These are phyloP conservation scores for Ennomos quercinarius DNA, from an alignment of 2,888 invertebrate species.

Conservation along the genomic window DNA sequence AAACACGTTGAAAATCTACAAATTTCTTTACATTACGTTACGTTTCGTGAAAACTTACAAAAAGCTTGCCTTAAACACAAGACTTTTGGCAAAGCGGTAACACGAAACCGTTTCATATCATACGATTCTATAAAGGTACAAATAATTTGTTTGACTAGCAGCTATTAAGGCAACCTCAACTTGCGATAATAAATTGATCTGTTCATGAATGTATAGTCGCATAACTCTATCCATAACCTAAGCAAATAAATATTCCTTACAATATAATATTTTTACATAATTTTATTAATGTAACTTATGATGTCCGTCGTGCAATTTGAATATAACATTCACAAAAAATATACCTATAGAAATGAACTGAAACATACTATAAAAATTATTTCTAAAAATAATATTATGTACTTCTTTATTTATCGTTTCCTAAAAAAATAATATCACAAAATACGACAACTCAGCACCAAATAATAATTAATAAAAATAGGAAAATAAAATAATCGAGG, in stretches of 20 bases:
- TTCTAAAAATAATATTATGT: not conserved
- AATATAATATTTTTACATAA: no score
- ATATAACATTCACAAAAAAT: constrained; percentile 1
- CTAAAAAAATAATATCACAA: constrained; percentile 42
- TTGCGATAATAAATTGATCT: constrained; percentile 22
- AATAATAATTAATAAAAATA: not conserved
- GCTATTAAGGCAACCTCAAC: constrained; percentile 69
- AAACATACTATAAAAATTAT: constrained; percentile 1
- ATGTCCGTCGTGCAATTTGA: not conserved
- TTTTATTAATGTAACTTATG: not conserved
- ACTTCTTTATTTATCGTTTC: not conserved
- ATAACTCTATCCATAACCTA: no score
- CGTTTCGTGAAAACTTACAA: not conserved
- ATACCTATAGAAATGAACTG: not conserved
- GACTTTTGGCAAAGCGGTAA: constrained; percentile 20
- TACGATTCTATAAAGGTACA: constrained; percentile 39
- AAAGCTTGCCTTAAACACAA: constrained; percentile 8
- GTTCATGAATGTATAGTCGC: not conserved
- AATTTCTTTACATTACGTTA: constrained; percentile 6
- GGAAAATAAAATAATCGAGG: not conserved
- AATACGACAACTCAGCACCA: constrained; percentile 7
- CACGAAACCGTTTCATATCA: constrained; percentile 24
- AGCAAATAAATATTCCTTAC: no score
- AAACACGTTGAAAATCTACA: constrained; percentile 6
- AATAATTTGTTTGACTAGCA: constrained; percentile 59